A percentile compares a stretch with the other conserved stretches of the same genome.
Evolutionary conservation across 2,888 invertebrate genomes (phyloP).

Genomic region (Thumatha senex): DNA sequence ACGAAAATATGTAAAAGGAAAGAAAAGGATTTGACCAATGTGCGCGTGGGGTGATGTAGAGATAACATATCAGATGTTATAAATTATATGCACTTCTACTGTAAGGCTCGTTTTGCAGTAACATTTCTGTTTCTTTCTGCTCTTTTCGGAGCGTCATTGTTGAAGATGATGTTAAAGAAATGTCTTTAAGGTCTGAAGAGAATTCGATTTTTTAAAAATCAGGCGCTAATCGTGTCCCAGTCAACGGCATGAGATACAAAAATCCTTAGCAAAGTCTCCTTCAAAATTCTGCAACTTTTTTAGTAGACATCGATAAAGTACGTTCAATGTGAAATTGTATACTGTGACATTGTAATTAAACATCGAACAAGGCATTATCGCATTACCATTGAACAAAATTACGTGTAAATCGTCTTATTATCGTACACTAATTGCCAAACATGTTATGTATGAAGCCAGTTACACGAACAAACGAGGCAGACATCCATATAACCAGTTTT

Average conservation of each 20-base stretch:
- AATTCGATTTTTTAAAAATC: no score
- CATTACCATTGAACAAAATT: slow-evolving; percentile 4
- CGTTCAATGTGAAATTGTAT: not conserved
- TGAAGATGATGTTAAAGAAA: no score
- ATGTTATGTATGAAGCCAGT: slow-evolving; percentile 4
- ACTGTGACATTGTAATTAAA: slow-evolving; percentile 2
- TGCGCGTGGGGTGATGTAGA: no score
- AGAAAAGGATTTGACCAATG: no score
- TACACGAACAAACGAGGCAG: slow-evolving; percentile 18
- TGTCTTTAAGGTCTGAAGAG: no score
- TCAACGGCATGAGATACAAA: not conserved
- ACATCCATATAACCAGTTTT: slow-evolving; percentile 33
- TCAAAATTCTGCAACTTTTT: not conserved
- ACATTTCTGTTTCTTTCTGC: no score
- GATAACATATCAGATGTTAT: no score
- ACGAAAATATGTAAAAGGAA: no score
- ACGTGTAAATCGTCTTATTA: slow-evolving; percentile 6
- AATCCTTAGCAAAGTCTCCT: not conserved
- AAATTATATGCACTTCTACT: no score
- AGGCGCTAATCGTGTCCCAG: no score
- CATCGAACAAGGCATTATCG: not conserved
- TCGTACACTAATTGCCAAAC: slow-evolving; percentile 7
- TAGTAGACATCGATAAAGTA: not conserved
- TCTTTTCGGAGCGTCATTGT: no score
- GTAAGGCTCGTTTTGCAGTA: no score